Evolutionary conservation across 53 echinoderm and acorn worm genomes (phyloP).

Genomic region (Paracentrotus lividus): DNA sequence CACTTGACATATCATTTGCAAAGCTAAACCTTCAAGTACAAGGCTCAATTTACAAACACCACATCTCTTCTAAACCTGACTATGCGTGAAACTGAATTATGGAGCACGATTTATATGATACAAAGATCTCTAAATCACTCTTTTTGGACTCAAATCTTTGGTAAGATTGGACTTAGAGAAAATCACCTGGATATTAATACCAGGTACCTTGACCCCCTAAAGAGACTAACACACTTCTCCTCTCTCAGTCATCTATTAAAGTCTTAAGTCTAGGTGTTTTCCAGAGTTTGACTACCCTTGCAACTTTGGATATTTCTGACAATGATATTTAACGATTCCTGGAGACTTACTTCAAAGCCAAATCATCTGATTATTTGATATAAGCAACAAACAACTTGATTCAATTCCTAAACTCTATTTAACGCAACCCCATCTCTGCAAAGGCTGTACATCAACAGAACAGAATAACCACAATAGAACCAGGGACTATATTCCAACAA

Average conservation of each 20-base stretch:
- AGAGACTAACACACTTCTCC: neutral
- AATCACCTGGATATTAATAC: conserved; percentile 9
- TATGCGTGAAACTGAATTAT: neutral
- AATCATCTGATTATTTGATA: neutral
- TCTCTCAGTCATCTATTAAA: conserved; percentile 5
- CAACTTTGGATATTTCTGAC: neutral
- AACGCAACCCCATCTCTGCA: neutral
- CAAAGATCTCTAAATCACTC: neutral
- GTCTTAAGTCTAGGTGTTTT: neutral
- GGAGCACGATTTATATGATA: conserved; percentile 24
- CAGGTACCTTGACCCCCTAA: conserved; percentile 7
- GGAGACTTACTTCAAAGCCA: neutral
- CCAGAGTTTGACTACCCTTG: neutral
- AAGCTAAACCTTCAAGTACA: too few species aligned
- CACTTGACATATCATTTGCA: neutral
- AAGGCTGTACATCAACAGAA: conserved; percentile 2
- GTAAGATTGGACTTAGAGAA: neutral
- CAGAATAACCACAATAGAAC: neutral
- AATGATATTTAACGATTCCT: neutral
- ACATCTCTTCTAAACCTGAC: neutral
- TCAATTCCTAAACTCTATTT: neutral
- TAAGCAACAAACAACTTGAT: conserved; percentile 11
- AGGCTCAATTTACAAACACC: neutral
- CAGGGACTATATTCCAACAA: neutral
- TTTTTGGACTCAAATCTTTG: conserved; percentile 9